phyloP scores from a whole-genome alignment of 2,888 invertebrate genomes.

The Hoplodrina ambigua region DNA sequence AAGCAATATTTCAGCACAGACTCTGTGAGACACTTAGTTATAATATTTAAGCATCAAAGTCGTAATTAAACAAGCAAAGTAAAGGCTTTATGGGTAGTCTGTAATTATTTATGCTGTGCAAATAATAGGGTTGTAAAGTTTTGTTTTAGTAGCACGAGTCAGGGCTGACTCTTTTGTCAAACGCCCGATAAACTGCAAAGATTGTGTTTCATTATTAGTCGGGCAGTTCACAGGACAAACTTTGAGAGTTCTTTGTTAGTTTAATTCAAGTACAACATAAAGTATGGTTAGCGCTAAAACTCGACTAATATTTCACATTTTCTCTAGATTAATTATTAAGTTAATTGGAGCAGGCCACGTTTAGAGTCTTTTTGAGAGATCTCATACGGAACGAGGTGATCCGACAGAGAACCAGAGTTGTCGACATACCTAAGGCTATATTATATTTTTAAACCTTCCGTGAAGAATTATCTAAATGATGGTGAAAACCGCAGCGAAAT shows the following conservation, averaged over 20 bases:
- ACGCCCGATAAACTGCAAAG: slow-evolving; percentile 22
- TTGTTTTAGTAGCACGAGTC: slow-evolving; percentile 25
- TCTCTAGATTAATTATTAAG: background rate
- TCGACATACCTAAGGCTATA: too few species aligned
- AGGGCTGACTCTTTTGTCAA: slow-evolving; percentile 41
- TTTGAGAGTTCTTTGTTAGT: slow-evolving; percentile 31
- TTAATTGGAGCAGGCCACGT: too few species aligned
- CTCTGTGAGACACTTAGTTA: slow-evolving; percentile 50
- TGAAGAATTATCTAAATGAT: too few species aligned
- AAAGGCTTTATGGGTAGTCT: slow-evolving; percentile 52
- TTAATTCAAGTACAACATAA: slow-evolving; percentile 5
- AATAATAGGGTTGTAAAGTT: slow-evolving; percentile 58
- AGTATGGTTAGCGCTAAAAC: background rate
- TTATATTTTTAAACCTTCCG: too few species aligned
- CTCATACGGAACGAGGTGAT: too few species aligned
- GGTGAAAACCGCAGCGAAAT: too few species aligned
- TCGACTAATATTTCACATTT: background rate
- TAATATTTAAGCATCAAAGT: slow-evolving; percentile 67
- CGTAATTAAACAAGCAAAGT: slow-evolving; percentile 62
- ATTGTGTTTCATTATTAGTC: slow-evolving; percentile 44
- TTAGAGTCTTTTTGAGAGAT: too few species aligned
- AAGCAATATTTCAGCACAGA: slow-evolving; percentile 21
- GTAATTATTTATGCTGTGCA: slow-evolving; percentile 59
- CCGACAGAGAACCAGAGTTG: too few species aligned
- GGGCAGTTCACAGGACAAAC: slow-evolving; percentile 3